phyloP scores from a whole-genome alignment of 2,797 vertebrate genomes.

The Simalia tracyae region DNA sequence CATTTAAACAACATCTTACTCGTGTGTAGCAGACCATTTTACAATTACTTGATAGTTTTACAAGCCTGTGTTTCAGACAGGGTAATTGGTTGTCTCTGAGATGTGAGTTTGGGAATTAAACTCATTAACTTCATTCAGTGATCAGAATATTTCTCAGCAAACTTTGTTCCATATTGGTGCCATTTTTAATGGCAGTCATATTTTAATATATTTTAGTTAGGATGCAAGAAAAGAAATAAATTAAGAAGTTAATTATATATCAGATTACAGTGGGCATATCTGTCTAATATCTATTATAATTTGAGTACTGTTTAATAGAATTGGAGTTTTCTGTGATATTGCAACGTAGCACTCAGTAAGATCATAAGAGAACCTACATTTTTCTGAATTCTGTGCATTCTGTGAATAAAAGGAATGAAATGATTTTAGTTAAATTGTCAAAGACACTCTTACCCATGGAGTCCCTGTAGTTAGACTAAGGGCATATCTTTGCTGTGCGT shows the following conservation, averaged over 20 bases:
- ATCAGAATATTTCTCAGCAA: conserved; percentile 56
- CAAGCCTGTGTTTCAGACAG: conserved; percentile 87
- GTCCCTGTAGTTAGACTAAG: not conserved
- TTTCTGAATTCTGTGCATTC: not conserved
- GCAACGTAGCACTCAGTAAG: not conserved
- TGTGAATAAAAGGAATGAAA: not conserved
- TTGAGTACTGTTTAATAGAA: conserved; percentile 4
- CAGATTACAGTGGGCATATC: not conserved
- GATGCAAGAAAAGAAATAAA: conserved; percentile 21
- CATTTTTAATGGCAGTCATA: conserved; percentile 20
- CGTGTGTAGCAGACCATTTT: conserved; percentile 85
- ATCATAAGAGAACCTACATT: not conserved
- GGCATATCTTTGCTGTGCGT: not conserved
- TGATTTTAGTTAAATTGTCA: not conserved
- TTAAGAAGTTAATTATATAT: not conserved
- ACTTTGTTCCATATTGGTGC: conserved; percentile 26
- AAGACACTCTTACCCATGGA: not conserved
- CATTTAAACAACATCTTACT: conserved; percentile 82
- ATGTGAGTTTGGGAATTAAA: conserved; percentile 82
- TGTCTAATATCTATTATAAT: not conserved
- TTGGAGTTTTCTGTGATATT: not conserved
- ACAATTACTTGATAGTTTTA: conserved; percentile 91
- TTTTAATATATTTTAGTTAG: conserved; percentile 37
- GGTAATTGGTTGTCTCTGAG: conserved; percentile 88
- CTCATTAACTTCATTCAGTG: conserved; percentile 70